Conservation (phyloP, 2,797 vertebrate species). For the Oryzias sinensis region DNA sequence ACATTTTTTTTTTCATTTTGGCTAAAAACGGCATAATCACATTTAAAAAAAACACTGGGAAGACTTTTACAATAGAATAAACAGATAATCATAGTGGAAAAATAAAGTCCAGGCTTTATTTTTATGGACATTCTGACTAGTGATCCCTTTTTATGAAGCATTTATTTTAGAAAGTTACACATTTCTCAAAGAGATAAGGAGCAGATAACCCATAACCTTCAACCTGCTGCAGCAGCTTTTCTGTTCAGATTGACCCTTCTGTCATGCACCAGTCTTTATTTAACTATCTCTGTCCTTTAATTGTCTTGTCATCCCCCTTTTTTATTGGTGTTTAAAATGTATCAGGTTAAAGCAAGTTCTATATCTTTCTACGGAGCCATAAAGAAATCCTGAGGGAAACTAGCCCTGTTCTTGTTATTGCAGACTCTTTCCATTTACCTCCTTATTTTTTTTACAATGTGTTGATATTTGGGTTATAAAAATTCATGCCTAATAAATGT, state of each 20-base stretch:
- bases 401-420: constrained; percentile 48
- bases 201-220: constrained; percentile 59
- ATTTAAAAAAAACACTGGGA: no score
- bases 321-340: constrained; percentile 35
- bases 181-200: constrained; percentile 33
- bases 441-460: constrained; percentile 5
- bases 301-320: constrained; percentile 11
- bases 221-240: constrained; percentile 59
- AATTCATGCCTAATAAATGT: neutral
- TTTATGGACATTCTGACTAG: no score
- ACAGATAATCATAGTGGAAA: no score
- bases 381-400: constrained; percentile 39
- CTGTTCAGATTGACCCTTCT: constrained; percentile 56
- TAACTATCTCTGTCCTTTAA: constrained; percentile 44
- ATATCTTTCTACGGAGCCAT: constrained; percentile 50
- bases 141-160: neutral
- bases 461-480: constrained; percentile 6
- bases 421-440: constrained; percentile 48
- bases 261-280: constrained; percentile 21
- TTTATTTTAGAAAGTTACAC: constrained; percentile 23
- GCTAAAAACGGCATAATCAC: no score
- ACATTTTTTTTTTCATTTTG: no score
- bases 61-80: no score
- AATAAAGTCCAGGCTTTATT: no score
- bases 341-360: constrained; percentile 44